Conservation (phyloP, 2,888 invertebrate species). For the Cryptophagus acutangulus region DNA sequence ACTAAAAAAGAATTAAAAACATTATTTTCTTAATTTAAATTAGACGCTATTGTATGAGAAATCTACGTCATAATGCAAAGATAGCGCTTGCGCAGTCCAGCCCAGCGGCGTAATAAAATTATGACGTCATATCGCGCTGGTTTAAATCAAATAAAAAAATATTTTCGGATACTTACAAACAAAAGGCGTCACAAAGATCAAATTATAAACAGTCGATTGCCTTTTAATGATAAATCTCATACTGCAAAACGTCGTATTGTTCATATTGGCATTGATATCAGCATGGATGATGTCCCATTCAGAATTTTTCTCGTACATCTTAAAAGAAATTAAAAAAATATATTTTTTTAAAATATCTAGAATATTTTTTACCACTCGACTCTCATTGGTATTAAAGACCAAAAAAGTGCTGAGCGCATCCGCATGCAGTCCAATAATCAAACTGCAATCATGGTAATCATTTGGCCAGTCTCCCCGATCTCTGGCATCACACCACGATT, state of each 20-base stretch:
- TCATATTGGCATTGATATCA: slow-evolving; percentile 12
- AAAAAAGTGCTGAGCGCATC: slow-evolving; percentile 32
- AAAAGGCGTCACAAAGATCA: slow-evolving; percentile 40
- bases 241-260: slow-evolving; percentile 26
- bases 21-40: too few relatives aligned
- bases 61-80: too few relatives aligned
- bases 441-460: slow-evolving; percentile 43
- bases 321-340: not conserved
- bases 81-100: too few relatives aligned
- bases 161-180: slow-evolving; percentile 27
- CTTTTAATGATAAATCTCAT: slow-evolving; percentile 33
- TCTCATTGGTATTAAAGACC: slow-evolving; percentile 29
- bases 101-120: too few relatives aligned
- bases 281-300: slow-evolving; percentile 33
- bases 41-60: too few relatives aligned
- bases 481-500: slow-evolving; percentile 41
- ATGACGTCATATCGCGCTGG: not conserved
- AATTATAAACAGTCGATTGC: slow-evolving; percentile 32
- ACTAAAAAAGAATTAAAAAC: too few relatives aligned
- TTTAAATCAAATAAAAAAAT: not conserved
- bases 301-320: slow-evolving; percentile 11
- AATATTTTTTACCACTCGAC: slow-evolving; percentile 19
- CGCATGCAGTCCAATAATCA: slow-evolving; percentile 41
- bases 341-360: slow-evolving; percentile 22
- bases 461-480: slow-evolving; percentile 46